Base-by-base conservation (phyloP, 2,113 vertebrate species). In the Colistium nudipinnis region DNA sequence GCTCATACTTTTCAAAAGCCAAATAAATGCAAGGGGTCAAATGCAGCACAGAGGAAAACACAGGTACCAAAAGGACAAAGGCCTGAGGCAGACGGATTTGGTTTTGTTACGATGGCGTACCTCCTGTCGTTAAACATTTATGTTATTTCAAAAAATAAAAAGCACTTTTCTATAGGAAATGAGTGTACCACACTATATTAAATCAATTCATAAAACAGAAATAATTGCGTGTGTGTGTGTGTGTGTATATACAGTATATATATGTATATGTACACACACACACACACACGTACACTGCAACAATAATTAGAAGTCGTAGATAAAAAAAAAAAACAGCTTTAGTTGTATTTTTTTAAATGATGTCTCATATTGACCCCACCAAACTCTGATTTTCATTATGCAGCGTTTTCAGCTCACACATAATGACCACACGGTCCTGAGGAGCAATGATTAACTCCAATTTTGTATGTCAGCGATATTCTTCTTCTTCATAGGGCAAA, bases 1-100 rank as follows among this genome's bases (percentile, higher is more conserved):
- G 35, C 8, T 75, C n/a, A n/a, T 39, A 66, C 36, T 80, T n/a
- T 70, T 63, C 30, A 54, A 51, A 56, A 28, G 39, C 35, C 59
- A 49, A 19, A 41, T 7, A n/a, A 44, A 56, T 13, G 48, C 59
- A 70, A 14, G 0, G 10, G 54, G 6, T 62, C 25, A 54, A 65
- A 56, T 24, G 12, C 31, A 52, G 19, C 27, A 63, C 25, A 31
- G 41, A 19, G n/a, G 52, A 28, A 45, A 45, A 6, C 60, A 16
- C 6, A 1, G 59, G 17, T 45, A 39, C 25, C n/a, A 7, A 78
- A 20, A 31, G 16, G 24, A 45, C 16, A 41, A 16, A 27, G 12
- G 33, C 17, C 10, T 28, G 12, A 47, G 30, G 17, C 24, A 14
- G 43, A 41, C 38, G n/a, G 4, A 13, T 69, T 39, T 1, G 4